These are phyloP conservation scores for Poeciliopsis prolifica DNA, from an alignment of 2,113 vertebrate genomes.

Conservation along the genomic window DNA sequence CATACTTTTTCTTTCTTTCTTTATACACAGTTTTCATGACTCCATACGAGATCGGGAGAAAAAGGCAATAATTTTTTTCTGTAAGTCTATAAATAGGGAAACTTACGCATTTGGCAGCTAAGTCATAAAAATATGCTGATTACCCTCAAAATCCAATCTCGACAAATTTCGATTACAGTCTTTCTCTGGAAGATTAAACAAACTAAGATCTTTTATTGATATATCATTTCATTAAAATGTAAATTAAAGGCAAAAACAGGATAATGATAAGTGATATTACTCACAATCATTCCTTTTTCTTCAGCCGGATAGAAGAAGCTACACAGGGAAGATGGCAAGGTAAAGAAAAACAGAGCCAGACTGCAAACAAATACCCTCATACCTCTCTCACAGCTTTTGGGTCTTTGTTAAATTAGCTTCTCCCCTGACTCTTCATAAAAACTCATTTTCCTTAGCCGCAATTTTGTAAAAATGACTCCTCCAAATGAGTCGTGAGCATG, in stretches of 20 bases:
- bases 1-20: background rate
- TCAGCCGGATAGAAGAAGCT: conserved; percentile 18
- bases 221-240: conserved; percentile 56
- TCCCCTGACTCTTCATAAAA: conserved; percentile 76
- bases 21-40: background rate
- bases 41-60: background rate
- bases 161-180: conserved; percentile 26
- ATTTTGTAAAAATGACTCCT: conserved; percentile 76
- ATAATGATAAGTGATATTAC: conserved; percentile 28
- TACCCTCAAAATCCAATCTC: conserved; percentile 28
- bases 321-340: conserved; percentile 14
- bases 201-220: conserved; percentile 23
- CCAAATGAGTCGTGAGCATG: conserved; percentile 78
- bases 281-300: conserved; percentile 18
- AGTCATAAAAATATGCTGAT: conserved; percentile 27
- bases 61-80: background rate
- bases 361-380: conserved; percentile 2
- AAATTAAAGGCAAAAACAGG: conserved; percentile 44
- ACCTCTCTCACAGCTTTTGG: conserved; percentile 56
- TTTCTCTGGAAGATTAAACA: conserved; percentile 36
- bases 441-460: conserved; percentile 75
- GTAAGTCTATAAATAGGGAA: background rate
- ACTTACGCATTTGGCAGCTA: conserved; percentile 8
- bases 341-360: conserved; percentile 16
- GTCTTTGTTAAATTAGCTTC: conserved; percentile 73